phyloP scores from a whole-genome alignment of 2,888 invertebrate genomes.

The Aleiodes leptofemur region DNA sequence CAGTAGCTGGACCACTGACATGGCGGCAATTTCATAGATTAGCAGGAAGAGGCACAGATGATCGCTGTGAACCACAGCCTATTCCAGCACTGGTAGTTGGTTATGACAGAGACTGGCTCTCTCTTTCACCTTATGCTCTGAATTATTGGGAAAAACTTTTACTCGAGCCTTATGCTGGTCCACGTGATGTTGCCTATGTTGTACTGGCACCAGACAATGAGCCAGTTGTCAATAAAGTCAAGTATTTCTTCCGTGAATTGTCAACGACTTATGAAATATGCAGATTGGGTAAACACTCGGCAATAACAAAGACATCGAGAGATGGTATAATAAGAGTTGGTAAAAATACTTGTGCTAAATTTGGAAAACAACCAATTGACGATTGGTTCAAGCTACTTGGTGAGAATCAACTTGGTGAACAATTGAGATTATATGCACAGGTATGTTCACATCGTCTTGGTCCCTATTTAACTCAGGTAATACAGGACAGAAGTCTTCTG shows the following conservation, averaged over 20 bases:
- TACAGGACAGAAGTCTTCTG: constrained; percentile 84
- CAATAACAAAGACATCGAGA: constrained; percentile 87
- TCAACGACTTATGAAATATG: constrained; percentile 96
- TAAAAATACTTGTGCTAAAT: constrained; percentile 80
- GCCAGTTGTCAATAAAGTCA: constrained; percentile 85
- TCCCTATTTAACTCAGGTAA: constrained; percentile 85
- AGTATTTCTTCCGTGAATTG: constrained; percentile 93
- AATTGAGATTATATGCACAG: constrained; percentile 91
- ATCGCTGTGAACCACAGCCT: constrained; percentile 97
- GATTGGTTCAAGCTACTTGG: constrained; percentile 93
- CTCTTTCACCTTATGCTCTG: constrained; percentile 94
- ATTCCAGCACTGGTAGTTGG: constrained; percentile 96
- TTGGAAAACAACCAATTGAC: constrained; percentile 83
- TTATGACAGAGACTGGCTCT: constrained; percentile 96
- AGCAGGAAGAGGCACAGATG: constrained; percentile 95
- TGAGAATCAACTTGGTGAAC: constrained; percentile 87
- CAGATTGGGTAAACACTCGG: constrained; percentile 93
- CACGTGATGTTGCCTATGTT: constrained; percentile 95
- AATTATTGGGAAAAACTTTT: constrained; percentile 97
- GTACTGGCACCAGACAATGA: constrained; percentile 96
- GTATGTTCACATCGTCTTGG: constrained; percentile 86
- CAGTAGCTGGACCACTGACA: constrained; percentile 96
- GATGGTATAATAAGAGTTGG: constrained; percentile 94
- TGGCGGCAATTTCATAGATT: constrained; percentile 98
- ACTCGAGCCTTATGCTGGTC: constrained; percentile 97